These are phyloP conservation scores for Pegea sp. DNA, from an alignment of 23 tunicate genomes.

Conservation along the genomic window DNA sequence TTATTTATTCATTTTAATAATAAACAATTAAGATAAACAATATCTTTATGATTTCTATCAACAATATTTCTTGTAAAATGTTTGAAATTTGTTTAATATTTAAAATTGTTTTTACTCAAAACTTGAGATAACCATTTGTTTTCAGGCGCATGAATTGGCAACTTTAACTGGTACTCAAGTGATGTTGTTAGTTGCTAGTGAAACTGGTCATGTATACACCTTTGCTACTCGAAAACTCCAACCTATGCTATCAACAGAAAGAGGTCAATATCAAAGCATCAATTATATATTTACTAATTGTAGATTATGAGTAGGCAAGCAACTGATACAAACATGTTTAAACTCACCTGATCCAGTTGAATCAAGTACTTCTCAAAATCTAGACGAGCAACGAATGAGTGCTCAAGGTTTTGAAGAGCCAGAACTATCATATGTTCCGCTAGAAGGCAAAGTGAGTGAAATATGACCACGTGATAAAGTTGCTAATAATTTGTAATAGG, in stretches of 20 bases:
- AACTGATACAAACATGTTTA: conserved; percentile 90
- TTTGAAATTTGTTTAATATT: too few relatives aligned
- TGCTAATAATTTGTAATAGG: too few relatives aligned
- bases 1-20: too few relatives aligned
- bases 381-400: conserved; percentile 87
- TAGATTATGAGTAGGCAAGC: conserved; percentile 30
- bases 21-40: too few relatives aligned
- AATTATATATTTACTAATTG: background rate
- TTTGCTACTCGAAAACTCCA: conserved; percentile 90
- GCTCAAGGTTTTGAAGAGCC: too few relatives aligned
- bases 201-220: conserved; percentile 98
- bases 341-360: conserved; percentile 69
- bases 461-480: too few relatives aligned
- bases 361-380: conserved; percentile 16
- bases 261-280: conserved; percentile 17
- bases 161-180: conserved; percentile 99
- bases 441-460: too few relatives aligned
- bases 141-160: conserved; percentile 93
- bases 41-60: too few relatives aligned
- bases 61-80: too few relatives aligned
- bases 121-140: too few relatives aligned
- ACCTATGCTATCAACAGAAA: conserved; percentile 88
- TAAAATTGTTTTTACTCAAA: too few relatives aligned
- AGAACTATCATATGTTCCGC: too few relatives aligned
- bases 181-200: conserved; percentile 96